Base-by-base conservation (phyloP, 2,888 invertebrate genomes). In the Lepidocyrtinus sp. region DNA sequence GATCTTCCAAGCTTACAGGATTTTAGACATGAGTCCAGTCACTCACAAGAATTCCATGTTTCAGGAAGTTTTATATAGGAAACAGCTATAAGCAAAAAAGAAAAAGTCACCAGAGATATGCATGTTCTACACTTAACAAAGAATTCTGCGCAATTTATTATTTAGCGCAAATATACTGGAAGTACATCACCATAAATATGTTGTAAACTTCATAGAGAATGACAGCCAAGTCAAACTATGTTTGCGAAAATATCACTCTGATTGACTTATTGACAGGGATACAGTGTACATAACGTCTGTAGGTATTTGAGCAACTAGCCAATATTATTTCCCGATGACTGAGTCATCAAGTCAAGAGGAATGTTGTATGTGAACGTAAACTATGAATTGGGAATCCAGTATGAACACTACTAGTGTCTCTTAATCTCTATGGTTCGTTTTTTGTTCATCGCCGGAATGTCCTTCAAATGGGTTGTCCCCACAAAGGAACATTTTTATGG, bases 231-330 rank as follows among this genome's bases (percentile, higher is more conserved):
- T 36, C 36, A 36, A 5, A 36, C 12, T 36, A 9, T 36, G 36
- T 36, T 36, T 36, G 7, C 7, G 7, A 36, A 36, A 36, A 36
- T 36, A 5, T 36, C 36, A 36, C 36, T 55, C n/a, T 55, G 55
- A 55, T 55, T 55, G 55, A 55, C 55, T 55, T 55, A 55, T 55
- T 55, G 55, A 55, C 55, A 55, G 55, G 55, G 36, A n/a, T n/a
- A n/a, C n/a, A n/a, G n/a, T 55, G 55, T 55, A 36, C 36, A 36
- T 7, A 36, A 36, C 36, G 36, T 36, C 12, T n/a, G n/a, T n/a
- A n/a, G 36, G 36, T 7, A 36, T 7, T 36, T 36, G 36, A 36
- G 12, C 36, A 36, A 5, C 5, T 36, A 36, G n/a, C n/a, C n/a
- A n/a, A n/a, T n/a, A n/a, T n/a, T 55, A 3, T n/a, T 55, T 55